phyloP scores from a whole-genome alignment of 2,113 vertebrate genomes.

The Ameiurus melas region DNA sequence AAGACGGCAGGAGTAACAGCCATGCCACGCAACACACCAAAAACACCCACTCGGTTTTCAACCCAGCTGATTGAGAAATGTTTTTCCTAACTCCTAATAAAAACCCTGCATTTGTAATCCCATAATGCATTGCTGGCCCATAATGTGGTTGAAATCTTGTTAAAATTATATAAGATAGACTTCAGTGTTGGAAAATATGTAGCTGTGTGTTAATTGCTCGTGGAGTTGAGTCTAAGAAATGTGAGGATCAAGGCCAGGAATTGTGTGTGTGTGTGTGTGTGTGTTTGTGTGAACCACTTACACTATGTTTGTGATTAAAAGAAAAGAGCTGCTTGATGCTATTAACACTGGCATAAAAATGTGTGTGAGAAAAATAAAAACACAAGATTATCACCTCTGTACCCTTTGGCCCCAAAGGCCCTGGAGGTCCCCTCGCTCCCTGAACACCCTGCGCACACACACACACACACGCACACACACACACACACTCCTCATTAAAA shows the following conservation, averaged over 20 bases:
- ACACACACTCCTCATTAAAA: neutral
- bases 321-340: neutral
- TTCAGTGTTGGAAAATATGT: neutral
- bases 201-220: neutral
- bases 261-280: neutral
- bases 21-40: too few species aligned
- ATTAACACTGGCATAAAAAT: neutral
- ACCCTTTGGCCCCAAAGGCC: constrained; percentile 87
- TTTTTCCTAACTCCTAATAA: neutral
- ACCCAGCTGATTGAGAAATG: too few species aligned
- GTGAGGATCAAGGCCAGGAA: neutral
- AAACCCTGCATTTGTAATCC: neutral
- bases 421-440: constrained; percentile 83
- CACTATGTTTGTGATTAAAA: neutral
- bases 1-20: neutral
- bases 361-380: neutral
- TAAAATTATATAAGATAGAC: neutral
- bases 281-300: neutral
- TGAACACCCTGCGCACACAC: constrained; percentile 79
- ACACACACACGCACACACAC: constrained; percentile 17
- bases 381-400: constrained; percentile 76
- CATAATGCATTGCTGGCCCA: neutral
- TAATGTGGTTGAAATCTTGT: neutral
- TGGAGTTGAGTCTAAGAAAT: neutral
- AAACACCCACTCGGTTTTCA: neutral